Conservation (phyloP, 2,888 invertebrate species). For the Parnassius mnemosyne region DNA sequence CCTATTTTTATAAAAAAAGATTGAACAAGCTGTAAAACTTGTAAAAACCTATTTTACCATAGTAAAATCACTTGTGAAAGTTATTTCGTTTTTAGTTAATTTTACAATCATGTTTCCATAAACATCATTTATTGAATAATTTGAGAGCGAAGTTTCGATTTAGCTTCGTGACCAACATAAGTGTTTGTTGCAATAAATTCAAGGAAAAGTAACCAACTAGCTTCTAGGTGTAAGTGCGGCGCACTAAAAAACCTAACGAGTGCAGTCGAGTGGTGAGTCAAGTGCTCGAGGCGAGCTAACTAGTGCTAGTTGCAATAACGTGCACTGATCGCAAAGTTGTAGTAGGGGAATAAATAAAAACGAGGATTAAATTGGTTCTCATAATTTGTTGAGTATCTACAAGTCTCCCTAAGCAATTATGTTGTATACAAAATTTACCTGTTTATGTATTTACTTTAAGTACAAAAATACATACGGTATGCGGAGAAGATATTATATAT, state of each 20-base stretch:
- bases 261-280: slow-evolving; percentile 51
- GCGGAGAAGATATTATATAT: no score
- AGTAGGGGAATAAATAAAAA: not conserved
- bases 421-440: no score
- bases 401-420: not conserved
- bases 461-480: no score
- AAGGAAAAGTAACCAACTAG: slow-evolving; percentile 57
- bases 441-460: no score
- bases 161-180: not conserved
- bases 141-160: slow-evolving; percentile 15
- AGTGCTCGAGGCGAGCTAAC: slow-evolving; percentile 57
- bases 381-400: slow-evolving; percentile 13
- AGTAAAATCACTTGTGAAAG: no score
- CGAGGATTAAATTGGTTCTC: slow-evolving; percentile 9
- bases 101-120: no score
- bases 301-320: slow-evolving; percentile 41
- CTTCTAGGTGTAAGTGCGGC: slow-evolving; percentile 51
- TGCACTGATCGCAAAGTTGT: slow-evolving; percentile 16
- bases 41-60: no score
- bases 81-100: no score
- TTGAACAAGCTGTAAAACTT: no score
- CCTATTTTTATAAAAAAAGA: no score
- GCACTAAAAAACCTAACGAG: slow-evolving; percentile 60
- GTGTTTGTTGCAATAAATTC: slow-evolving; percentile 12
- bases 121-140: not conserved